Percentiles rank a stretch among this genome's conserved stretches.
Conservation (phyloP, 2,113 vertebrate species). For the Dromas ardeola region DNA sequence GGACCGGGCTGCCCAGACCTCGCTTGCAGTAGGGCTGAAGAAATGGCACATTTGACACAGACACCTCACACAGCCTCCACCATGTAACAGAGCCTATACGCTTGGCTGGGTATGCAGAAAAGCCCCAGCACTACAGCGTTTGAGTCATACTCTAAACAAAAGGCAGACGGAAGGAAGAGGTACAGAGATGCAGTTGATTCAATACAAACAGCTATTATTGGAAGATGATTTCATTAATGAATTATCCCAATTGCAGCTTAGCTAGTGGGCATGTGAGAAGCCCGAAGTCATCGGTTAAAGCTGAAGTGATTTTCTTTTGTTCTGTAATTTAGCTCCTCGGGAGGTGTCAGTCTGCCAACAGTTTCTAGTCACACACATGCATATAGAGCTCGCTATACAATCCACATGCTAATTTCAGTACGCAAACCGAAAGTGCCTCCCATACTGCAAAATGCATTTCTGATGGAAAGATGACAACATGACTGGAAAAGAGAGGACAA, state of each 20-base stretch:
- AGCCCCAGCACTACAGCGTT: not conserved
- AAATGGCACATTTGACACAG: not conserved
- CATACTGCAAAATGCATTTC: not conserved
- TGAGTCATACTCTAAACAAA: not conserved
- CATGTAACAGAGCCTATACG: accelerated
- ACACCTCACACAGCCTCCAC: not conserved
- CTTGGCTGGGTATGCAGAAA: not conserved
- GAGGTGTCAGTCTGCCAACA: not conserved
- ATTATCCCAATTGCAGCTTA: not conserved
- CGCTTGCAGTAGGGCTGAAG: not conserved
- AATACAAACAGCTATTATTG: not conserved
- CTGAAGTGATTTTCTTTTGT: not conserved
- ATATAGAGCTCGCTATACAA: not conserved
- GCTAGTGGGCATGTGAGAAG: not conserved
- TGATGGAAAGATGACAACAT: not conserved
- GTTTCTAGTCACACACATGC: not conserved
- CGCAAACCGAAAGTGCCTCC: not conserved
- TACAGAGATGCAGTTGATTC: not conserved
- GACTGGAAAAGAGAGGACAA: not conserved
- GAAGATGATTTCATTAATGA: conserved; percentile 38
- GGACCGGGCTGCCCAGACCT: not conserved
- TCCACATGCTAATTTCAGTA: not conserved
- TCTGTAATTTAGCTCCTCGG: not conserved
- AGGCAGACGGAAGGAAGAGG: not conserved
- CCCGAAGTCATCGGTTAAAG: not conserved